These are phyloP conservation scores for Chaunax sp. DNA, from an alignment of 2,797 vertebrate species.

Conservation along the genomic window DNA sequence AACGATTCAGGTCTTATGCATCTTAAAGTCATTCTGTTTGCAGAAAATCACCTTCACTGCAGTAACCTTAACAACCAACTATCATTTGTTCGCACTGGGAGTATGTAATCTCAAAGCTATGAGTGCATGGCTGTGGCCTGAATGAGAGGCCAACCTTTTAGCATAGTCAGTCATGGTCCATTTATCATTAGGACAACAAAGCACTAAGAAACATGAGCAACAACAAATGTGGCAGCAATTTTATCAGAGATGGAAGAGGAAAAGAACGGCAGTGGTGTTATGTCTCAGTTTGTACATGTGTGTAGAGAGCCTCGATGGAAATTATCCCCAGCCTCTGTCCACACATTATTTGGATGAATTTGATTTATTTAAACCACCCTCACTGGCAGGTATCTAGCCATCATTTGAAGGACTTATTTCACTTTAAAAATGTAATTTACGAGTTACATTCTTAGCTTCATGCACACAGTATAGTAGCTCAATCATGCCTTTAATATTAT, in stretches of 20 bases:
- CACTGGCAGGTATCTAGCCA: too few species aligned
- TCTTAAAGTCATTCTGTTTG: constrained; percentile 2
- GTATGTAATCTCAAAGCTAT: constrained; percentile 20
- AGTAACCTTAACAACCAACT: constrained; percentile 15
- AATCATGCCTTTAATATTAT: not conserved
- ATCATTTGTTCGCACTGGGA: not conserved
- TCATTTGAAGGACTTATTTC: too few species aligned
- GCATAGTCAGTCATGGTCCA: not conserved
- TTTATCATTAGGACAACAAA: constrained; percentile 33
- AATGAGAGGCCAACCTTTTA: not conserved
- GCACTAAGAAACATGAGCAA: constrained; percentile 4
- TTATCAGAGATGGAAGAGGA: constrained; percentile 8
- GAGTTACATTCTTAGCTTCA: not conserved
- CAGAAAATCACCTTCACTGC: not conserved
- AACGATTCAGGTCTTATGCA: not conserved
- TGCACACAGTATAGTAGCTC: not conserved
- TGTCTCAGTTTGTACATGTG: constrained; percentile 4
- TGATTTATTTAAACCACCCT: too few species aligned
- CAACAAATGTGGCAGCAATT: not conserved
- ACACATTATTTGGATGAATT: too few species aligned
- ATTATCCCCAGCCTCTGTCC: constrained; percentile 10
- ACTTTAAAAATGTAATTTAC: not conserved
- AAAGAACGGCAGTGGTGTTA: constrained; percentile 5
- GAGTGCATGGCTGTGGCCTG: not conserved
- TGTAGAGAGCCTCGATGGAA: constrained; percentile 16